Percentiles rank a stretch among this genome's conserved stretches.
phyloP scores from a whole-genome alignment of 1,140 invertebrate species.

The Varroa destructor region DNA sequence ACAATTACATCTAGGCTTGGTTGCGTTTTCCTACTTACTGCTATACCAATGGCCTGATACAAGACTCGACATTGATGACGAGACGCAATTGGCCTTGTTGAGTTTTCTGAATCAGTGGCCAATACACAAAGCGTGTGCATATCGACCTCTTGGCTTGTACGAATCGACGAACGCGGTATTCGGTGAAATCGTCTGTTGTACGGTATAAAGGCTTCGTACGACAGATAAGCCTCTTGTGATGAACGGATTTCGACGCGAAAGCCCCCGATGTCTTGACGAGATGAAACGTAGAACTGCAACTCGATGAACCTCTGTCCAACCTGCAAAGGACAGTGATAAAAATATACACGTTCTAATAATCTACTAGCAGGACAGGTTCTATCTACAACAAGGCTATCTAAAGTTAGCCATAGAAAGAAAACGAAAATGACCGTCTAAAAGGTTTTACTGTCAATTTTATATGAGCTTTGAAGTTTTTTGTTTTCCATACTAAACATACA shows the following conservation, averaged over 20 bases:
- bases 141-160: neutral
- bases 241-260: slow-evolving; percentile 21
- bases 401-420: too few relatives aligned
- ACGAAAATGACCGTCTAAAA: too few relatives aligned
- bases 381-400: too few relatives aligned
- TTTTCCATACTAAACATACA: too few relatives aligned
- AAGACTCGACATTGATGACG: slow-evolving; percentile 1
- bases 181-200: neutral
- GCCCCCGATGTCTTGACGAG: slow-evolving; percentile 15
- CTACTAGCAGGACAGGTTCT: neutral
- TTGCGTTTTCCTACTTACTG: neutral
- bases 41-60: neutral
- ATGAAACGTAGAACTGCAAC: slow-evolving; percentile 21
- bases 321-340: slow-evolving; percentile 4
- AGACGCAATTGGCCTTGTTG: neutral
- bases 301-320: slow-evolving; percentile 1
- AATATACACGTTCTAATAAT: neutral
- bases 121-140: slow-evolving; percentile 4
- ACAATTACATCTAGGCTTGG: too few relatives aligned
- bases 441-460: too few relatives aligned
- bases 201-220: slow-evolving; percentile 13
- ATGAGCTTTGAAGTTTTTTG: too few relatives aligned
- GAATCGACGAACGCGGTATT: neutral
- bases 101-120: slow-evolving; percentile 10
- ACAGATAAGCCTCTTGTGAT: neutral